Conservation (phyloP, 2,113 vertebrate species). For the Nasalis larvatus region DNA sequence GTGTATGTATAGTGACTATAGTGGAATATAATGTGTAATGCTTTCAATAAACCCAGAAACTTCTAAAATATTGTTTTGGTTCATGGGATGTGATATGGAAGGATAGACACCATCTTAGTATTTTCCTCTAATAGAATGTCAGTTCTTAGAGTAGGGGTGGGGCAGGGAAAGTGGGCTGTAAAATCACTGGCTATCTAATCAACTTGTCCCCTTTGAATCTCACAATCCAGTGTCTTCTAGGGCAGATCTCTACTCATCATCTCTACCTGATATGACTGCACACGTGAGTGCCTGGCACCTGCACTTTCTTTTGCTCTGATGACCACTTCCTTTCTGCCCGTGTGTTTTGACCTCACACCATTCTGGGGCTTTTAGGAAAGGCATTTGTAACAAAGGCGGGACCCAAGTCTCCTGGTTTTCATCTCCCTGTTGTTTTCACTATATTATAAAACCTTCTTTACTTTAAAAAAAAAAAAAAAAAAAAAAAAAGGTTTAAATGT, state of each 20-base stretch:
- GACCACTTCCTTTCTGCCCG: background rate
- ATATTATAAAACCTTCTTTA: background rate
- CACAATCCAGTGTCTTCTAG: background rate
- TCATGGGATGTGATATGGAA: background rate
- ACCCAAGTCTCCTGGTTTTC: background rate
- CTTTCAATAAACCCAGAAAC: background rate
- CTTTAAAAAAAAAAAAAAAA: background rate
- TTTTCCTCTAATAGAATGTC: background rate
- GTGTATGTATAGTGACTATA: background rate
- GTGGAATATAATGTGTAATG: background rate
- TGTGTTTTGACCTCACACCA: background rate
- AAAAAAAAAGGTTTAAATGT: background rate
- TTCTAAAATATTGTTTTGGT: background rate
- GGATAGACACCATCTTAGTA: background rate
- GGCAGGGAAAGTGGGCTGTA: accelerated
- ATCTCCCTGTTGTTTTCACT: background rate
- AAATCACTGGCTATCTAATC: background rate
- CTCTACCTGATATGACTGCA: background rate
- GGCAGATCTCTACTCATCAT: background rate
- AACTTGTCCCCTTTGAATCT: background rate
- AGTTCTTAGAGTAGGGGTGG: background rate
- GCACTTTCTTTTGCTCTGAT: background rate
- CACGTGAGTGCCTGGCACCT: background rate
- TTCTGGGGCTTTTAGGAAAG: background rate
- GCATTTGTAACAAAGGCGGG: background rate